Percentiles rank a stretch among this genome's conserved stretches.
These are phyloP conservation scores for Xyrichtys novacula DNA, from an alignment of 2,797 vertebrate genomes.

Conservation along the genomic window DNA sequence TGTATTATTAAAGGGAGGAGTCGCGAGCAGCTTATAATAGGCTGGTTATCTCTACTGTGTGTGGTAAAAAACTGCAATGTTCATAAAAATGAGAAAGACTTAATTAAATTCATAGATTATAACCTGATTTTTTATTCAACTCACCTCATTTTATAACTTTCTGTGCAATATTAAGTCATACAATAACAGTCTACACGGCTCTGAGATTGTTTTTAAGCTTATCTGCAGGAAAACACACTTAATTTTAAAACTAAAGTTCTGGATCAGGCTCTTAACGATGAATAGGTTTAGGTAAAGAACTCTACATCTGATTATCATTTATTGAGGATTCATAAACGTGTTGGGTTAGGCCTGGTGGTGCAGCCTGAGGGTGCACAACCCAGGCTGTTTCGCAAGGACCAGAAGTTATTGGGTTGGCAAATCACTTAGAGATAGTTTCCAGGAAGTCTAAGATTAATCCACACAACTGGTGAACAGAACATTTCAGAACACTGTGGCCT, in stretches of 20 bases:
- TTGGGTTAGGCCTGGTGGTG: too few species aligned
- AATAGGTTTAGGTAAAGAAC: too few species aligned
- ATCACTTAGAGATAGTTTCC: too few species aligned
- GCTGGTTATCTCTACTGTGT: constrained; percentile 23
- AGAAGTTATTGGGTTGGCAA: too few species aligned
- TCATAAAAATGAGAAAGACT: constrained; percentile 44
- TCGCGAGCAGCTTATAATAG: constrained; percentile 35
- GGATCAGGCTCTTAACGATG: constrained; percentile 1
- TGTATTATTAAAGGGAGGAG: constrained; percentile 68
- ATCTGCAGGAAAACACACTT: constrained; percentile 9
- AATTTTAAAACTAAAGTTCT: constrained; percentile 14
- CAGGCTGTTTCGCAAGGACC: too few species aligned
- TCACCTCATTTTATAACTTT: constrained; percentile 30
- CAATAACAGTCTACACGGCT: neutral
- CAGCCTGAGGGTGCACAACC: too few species aligned
- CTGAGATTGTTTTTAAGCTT: constrained; percentile 5
- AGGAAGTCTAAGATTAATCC: too few species aligned
- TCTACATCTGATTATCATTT: too few species aligned
- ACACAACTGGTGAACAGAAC: too few species aligned
- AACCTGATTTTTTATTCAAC: constrained; percentile 23
- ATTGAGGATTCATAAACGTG: too few species aligned
- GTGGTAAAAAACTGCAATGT: constrained; percentile 36
- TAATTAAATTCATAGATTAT: constrained; percentile 21
- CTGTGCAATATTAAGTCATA: constrained; percentile 18
- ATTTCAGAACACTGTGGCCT: too few species aligned